These are phyloP conservation scores for Drosophila neotestacea DNA, from an alignment of 2,888 invertebrate species.

Conservation along the genomic window DNA sequence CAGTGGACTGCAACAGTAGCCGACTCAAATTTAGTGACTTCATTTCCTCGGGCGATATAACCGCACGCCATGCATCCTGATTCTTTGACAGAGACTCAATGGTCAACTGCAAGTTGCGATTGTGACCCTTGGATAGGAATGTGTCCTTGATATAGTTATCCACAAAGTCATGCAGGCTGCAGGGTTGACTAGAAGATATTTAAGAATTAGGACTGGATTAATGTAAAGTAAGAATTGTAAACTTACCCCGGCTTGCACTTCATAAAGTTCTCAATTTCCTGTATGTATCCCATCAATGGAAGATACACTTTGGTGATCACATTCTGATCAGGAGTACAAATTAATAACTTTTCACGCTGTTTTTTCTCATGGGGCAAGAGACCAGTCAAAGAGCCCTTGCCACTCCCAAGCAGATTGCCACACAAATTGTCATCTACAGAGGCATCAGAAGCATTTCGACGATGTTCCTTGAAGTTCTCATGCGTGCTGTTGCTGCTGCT, in stretches of 20 bases:
- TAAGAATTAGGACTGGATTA: background rate
- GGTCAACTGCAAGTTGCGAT: conserved; percentile 85
- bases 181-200: conserved; percentile 86
- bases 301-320: conserved; percentile 92
- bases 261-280: conserved; percentile 91
- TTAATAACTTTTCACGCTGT: conserved; percentile 87
- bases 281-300: conserved; percentile 92
- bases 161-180: conserved; percentile 93
- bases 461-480: conserved; percentile 82
- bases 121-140: conserved; percentile 92
- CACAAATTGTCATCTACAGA: conserved; percentile 83
- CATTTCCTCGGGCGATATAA: conserved; percentile 89
- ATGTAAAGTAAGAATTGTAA: too few relatives aligned
- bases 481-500: conserved; percentile 22
- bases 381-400: conserved; percentile 67
- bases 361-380: conserved; percentile 75
- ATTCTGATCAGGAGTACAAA: conserved; percentile 91
- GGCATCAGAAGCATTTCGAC: conserved; percentile 84
- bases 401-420: conserved; percentile 62
- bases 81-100: conserved; percentile 91
- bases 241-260: conserved; percentile 87
- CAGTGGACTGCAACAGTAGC: conserved; percentile 90
- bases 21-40: conserved; percentile 88
- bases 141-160: conserved; percentile 94
- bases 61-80: conserved; percentile 92